These are phyloP conservation scores for Seira ritae DNA, from an alignment of 2,888 invertebrate species.

Conservation along the genomic window DNA sequence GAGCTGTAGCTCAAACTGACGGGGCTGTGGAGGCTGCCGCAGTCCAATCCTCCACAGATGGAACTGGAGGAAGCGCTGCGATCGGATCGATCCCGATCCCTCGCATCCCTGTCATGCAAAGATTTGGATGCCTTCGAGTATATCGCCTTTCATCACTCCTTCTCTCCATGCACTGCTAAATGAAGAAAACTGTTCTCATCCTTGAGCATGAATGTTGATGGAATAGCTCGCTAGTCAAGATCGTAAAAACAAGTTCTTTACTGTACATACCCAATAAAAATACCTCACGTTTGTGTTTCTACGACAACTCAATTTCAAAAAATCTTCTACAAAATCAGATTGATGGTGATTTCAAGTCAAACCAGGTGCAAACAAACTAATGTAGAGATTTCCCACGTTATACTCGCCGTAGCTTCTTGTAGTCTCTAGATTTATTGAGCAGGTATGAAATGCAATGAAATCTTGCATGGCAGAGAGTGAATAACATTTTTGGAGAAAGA, in stretches of 20 bases:
- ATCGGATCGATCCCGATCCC: slow-evolving; percentile 63
- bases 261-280: not conserved
- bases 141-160: slow-evolving; percentile 70
- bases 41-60: slow-evolving; percentile 47
- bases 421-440: not conserved
- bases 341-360: not conserved
- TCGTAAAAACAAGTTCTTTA: not conserved
- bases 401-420: not conserved
- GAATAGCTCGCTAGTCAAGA: not conserved
- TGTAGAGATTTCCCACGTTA: not conserved
- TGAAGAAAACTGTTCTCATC: not conserved
- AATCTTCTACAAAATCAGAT: not conserved
- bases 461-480: not conserved
- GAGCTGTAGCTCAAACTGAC: slow-evolving; percentile 31
- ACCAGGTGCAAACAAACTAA: not conserved
- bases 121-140: slow-evolving; percentile 71
- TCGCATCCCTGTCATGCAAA: slow-evolving; percentile 68
- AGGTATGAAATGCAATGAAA: not conserved
- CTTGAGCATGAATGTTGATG: no score
- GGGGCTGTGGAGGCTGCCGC: slow-evolving; percentile 41
- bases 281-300: no score
- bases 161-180: slow-evolving; percentile 71
- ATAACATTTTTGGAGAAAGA: not conserved
- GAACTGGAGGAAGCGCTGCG: slow-evolving; percentile 46
- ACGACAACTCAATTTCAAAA: not conserved